Evolutionary conservation across 2,797 vertebrate species (phyloP).

Genomic region (Diglossa cyanea): DNA sequence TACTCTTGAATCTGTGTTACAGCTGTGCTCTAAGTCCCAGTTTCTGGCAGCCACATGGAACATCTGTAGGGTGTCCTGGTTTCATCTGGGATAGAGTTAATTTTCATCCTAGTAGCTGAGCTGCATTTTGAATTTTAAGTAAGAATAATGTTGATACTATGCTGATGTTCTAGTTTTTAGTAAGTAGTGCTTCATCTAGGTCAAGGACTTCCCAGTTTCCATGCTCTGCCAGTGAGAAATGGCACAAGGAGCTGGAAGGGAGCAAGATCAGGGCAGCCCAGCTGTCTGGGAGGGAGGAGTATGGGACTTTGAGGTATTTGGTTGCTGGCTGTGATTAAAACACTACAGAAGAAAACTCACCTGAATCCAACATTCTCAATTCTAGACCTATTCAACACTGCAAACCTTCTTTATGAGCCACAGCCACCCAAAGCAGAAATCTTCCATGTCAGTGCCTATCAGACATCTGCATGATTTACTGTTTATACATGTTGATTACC

Average conservation of each 20-base stretch:
- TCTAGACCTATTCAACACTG: background rate
- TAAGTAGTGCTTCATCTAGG: background rate
- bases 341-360: background rate
- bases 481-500: background rate
- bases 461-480: background rate
- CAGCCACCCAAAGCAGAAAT: background rate
- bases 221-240: background rate
- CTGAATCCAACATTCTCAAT: background rate
- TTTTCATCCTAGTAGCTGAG: background rate
- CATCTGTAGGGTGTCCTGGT: background rate
- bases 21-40: background rate
- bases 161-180: background rate
- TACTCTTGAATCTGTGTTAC: background rate
- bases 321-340: background rate
- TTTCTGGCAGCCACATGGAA: background rate
- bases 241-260: background rate
- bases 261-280: background rate
- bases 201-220: background rate
- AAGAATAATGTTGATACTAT: background rate
- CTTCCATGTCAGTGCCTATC: fast-evolving
- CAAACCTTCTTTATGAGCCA: background rate
- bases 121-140: background rate
- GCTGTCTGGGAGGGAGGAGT: background rate
- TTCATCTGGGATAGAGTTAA: background rate
- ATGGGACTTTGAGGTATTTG: background rate